Evolutionary conservation across 1,140 invertebrate genomes (phyloP).

Genomic region (Coptotermes formosanus): DNA sequence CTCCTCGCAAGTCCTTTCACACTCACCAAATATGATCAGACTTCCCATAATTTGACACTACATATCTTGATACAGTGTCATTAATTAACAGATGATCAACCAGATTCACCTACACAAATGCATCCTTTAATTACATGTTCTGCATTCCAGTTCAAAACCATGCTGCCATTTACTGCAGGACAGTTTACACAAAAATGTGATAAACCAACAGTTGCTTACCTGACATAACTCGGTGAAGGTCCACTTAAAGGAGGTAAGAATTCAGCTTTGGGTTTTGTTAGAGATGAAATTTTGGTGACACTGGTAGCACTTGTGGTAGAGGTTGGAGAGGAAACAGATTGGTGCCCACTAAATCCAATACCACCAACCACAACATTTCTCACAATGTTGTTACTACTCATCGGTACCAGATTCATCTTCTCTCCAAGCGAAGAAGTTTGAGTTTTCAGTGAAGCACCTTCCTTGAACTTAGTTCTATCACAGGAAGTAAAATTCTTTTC

Average conservation of each 20-base stretch:
- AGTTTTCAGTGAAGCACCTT: neutral
- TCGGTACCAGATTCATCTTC: neutral
- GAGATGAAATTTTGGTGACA: neutral
- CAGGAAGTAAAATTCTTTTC: neutral
- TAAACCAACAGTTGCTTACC: slow-evolving; percentile 42
- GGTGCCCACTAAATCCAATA: neutral
- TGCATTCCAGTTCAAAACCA: too few species aligned
- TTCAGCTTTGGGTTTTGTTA: slow-evolving; percentile 45
- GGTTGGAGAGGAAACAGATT: neutral
- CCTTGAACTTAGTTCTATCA: neutral
- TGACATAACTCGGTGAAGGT: slow-evolving; percentile 49
- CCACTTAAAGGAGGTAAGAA: slow-evolving; percentile 50
- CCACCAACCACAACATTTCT: slow-evolving; percentile 12
- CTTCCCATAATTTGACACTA: too few species aligned
- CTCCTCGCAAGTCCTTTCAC: too few species aligned
- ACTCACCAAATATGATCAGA: too few species aligned
- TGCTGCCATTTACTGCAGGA: too few species aligned
- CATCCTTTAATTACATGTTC: too few species aligned
- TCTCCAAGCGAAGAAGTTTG: neutral
- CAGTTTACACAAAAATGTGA: neutral
- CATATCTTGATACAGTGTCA: too few species aligned
- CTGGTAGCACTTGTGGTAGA: neutral
- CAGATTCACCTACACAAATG: too few species aligned
- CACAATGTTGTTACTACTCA: neutral
- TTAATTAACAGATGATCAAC: too few species aligned